Evolutionary conservation across 2,113 vertebrate genomes (phyloP), one percentile per base, ranked within the genome.

Genomic region (Xenopus laevis): DNA sequence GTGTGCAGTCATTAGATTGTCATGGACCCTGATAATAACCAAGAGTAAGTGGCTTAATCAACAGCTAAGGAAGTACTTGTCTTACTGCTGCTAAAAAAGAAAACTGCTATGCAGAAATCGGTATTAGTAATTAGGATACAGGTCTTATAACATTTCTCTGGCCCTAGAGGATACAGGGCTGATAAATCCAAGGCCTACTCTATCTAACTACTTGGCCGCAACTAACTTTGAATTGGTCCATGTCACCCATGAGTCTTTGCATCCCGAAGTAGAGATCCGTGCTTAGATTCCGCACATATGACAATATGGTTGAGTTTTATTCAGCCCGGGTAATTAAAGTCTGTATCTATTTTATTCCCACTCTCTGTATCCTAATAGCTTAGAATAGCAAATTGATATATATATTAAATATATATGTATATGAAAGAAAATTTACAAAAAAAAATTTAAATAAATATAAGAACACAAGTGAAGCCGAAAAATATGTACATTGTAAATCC

Each of bases 301-400:
- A 27, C 23, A 27, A 27, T 27, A 87, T 89, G 91, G 89, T 88
- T 94, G 93, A 94, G 91, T 95, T 95, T 94, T 93, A 89, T 91
- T 94, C 93, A 94, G 80, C 86, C 89, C 12, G 15, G 79, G 83
- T 82, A 86, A 82, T 85, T 79, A 74, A 84, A 82, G 86, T 84
- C 80, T 90, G 81, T 86, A 89, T 78, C 81, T 85, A 77, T 85
- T 75, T 61, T 89, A 89, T 85, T 80, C 91, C 81, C 77, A 7
- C 33, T 40, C 33, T 79, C 87, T 91, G 87, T 95, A 91, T 91
- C 87, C 85, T 84, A 89, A 87, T 90, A 88, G 80, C 87, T 74
- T 93, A 94, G 93, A 82, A 74, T 91, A 94, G 91, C 87, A 83
- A 76, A 84, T 93, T 88, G 91, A 87, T 93, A 91, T 86, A 90